Evolutionary conservation across 2,888 invertebrate genomes (phyloP), one percentile per base, ranked within the genome.

Genomic region (Protonemura montana): DNA sequence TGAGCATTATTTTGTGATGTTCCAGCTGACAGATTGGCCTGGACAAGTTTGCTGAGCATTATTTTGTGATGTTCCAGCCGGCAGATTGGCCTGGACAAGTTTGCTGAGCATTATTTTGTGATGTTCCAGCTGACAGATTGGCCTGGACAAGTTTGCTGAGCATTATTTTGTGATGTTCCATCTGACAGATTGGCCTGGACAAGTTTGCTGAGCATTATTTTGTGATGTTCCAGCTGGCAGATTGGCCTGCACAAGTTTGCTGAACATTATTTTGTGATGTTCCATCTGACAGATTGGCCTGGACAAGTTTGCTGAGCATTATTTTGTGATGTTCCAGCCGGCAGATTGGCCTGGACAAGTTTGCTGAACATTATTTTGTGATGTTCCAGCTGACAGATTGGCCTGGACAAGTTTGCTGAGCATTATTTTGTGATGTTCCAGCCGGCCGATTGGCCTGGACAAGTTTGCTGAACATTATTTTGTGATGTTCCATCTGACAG

Each of bases 101-200:
- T 99, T 92, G 93, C 96, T 7, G 97, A 98, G 89, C 98, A 99
- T 92, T 98, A 98, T 91, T 94, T 97, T 26, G 93, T 97, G 88
- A 99, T 99, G 98, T 96, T n/a, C n/a, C 98, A 16, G 98, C 98
- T 76, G 99, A 99, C 92, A 97, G 85, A 96, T 98, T 89, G 94
- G 96, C 90, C 94, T 98, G 88, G 94, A 95, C 88, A 97, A 97
- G 90, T 99, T 99, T 92, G 93, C 96, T 7, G 97, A 98, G 89
- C 98, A 99, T 92, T 98, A 98, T 91, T 94, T 97, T 26, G 93
- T 97, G 88, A 99, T 99, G 98, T 96, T 90, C 16, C 89, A 94
- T 95, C 90, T 95, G 97, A 82, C 97, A 97, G 85, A 96, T 98
- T 89, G 94, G 96, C 90, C 94, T 98, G 88, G 94, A 95, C 88